Percentiles rank a stretch among this genome's conserved stretches.
Evolutionary conservation across 2,888 invertebrate species (phyloP).

Genomic region (Monochamus alternatus): DNA sequence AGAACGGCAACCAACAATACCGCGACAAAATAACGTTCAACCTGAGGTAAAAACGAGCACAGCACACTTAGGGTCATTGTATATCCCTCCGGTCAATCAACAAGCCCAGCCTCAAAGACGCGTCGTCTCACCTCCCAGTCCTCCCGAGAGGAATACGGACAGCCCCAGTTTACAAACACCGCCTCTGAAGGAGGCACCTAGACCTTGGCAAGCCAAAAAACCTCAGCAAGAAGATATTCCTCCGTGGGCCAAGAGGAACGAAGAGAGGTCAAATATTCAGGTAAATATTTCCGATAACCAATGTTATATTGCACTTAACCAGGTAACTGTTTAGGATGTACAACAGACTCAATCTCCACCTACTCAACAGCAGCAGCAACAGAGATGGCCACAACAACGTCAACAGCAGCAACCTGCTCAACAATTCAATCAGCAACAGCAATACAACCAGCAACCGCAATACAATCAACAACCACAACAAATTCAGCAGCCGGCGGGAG

Average conservation of each 20-base stretch:
- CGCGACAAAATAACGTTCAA: conserved; percentile 47
- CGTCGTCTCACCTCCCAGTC: conserved; percentile 58
- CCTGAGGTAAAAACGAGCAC: conserved; percentile 59
- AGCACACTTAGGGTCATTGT: conserved; percentile 72
- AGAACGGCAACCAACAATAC: conserved; percentile 51
- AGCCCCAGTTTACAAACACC: conserved; percentile 69
- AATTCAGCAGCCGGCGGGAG: conserved; percentile 45
- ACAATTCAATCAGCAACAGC: conserved; percentile 53
- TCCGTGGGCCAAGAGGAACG: conserved; percentile 70
- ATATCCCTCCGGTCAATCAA: conserved; percentile 72
- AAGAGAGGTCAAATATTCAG: conserved; percentile 31
- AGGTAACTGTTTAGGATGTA: background rate
- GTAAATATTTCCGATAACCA: conserved; percentile 31
- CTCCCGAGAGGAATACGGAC: conserved; percentile 59
- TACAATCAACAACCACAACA: conserved; percentile 57
- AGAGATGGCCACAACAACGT: conserved; percentile 50
- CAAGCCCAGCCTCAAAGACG: conserved; percentile 48
- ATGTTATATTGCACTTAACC: too few species aligned
- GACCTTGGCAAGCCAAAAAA: conserved; percentile 74
- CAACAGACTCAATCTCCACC: conserved; percentile 43
- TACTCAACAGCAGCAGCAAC: conserved; percentile 44
- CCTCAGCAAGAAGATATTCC: conserved; percentile 72
- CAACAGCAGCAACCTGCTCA: conserved; percentile 32
- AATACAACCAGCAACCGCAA: conserved; percentile 54
- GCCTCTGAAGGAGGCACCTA: conserved; percentile 75